Percentiles rank a stretch among this genome's conserved stretches.
phyloP scores from a whole-genome alignment of 2,888 invertebrate species.

The Coleophora deauratella region DNA sequence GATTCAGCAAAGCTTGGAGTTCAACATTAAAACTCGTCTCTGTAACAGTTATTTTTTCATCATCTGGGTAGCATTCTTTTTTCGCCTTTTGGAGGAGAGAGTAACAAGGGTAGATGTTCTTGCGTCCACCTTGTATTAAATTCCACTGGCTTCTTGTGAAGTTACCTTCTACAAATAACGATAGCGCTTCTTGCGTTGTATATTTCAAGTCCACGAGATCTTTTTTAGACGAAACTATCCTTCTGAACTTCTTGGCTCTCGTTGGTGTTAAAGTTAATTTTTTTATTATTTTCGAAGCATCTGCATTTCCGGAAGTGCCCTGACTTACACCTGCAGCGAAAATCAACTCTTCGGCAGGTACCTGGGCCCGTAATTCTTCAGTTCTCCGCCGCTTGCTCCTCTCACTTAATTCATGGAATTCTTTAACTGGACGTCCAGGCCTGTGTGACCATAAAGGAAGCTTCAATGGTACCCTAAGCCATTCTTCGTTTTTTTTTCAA shows the following conservation, averaged over 20 bases:
- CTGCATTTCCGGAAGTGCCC: constrained; percentile 6
- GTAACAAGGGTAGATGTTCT: too few species aligned
- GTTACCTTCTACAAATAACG: constrained; percentile 6
- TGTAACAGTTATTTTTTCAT: constrained; percentile 5
- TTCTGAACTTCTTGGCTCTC: constrained; percentile 11
- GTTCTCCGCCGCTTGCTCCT: constrained; percentile 16
- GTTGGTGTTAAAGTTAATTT: constrained; percentile 10
- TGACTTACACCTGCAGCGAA: constrained; percentile 11
- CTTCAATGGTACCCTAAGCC: constrained; percentile 4
- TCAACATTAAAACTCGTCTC: constrained; percentile 7
- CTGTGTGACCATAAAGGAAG: constrained; percentile 8
- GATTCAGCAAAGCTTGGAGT: constrained; percentile 13
- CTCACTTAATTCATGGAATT: constrained; percentile 16
- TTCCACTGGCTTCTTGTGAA: constrained; percentile 10
- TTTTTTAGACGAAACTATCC: constrained; percentile 1
- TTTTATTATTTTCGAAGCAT: constrained; percentile 11
- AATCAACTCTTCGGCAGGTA: constrained; percentile 6
- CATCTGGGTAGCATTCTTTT: constrained; percentile 13
- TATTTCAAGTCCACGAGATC: neutral
- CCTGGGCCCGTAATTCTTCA: too few species aligned
- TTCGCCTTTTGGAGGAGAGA: constrained; percentile 12
- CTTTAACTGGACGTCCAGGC: constrained; percentile 13
- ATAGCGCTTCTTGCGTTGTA: constrained; percentile 3
- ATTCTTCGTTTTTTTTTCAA: constrained; percentile 4
- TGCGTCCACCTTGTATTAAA: constrained; percentile 2